Percentiles rank a stretch among this genome's conserved stretches.
Evolutionary conservation across 2,797 vertebrate genomes (phyloP).

Genomic region (Chanos chanos): DNA sequence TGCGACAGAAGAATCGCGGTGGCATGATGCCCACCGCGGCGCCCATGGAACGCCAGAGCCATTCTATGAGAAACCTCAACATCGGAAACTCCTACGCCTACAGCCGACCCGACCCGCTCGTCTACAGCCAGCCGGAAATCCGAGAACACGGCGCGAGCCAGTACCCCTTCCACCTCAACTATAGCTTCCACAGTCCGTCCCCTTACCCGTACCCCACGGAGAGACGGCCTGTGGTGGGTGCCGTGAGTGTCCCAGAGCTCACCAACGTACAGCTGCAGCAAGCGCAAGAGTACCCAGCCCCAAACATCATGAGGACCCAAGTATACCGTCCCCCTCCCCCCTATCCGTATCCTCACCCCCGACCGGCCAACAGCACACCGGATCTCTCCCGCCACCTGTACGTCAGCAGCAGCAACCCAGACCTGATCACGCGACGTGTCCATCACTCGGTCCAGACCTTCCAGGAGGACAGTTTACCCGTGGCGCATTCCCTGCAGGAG

Average conservation of each 20-base stretch:
- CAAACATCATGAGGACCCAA: slow-evolving; percentile 93
- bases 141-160: slow-evolving; percentile 81
- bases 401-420: slow-evolving; percentile 94
- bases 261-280: slow-evolving; percentile 95
- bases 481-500: slow-evolving; percentile 96
- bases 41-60: slow-evolving; percentile 85
- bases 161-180: slow-evolving; percentile 84
- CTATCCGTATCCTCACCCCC: slow-evolving; percentile 80
- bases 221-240: slow-evolving; percentile 87
- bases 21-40: slow-evolving; percentile 79
- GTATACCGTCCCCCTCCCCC: slow-evolving; percentile 93
- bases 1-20: slow-evolving; percentile 86
- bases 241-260: slow-evolving; percentile 93
- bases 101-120: slow-evolving; percentile 90
- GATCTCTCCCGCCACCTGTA: slow-evolving; percentile 92
- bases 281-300: slow-evolving; percentile 88
- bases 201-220: slow-evolving; percentile 87
- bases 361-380: slow-evolving; percentile 95
- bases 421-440: slow-evolving; percentile 89
- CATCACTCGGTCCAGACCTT: slow-evolving; percentile 99
- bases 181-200: slow-evolving; percentile 90
- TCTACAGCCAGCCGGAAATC: slow-evolving; percentile 98
- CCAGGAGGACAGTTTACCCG: slow-evolving; percentile 95
- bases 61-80: slow-evolving; percentile 93
- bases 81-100: slow-evolving; percentile 92